Conservation (phyloP, 2,888 invertebrate species). For the Volucella inflata region DNA sequence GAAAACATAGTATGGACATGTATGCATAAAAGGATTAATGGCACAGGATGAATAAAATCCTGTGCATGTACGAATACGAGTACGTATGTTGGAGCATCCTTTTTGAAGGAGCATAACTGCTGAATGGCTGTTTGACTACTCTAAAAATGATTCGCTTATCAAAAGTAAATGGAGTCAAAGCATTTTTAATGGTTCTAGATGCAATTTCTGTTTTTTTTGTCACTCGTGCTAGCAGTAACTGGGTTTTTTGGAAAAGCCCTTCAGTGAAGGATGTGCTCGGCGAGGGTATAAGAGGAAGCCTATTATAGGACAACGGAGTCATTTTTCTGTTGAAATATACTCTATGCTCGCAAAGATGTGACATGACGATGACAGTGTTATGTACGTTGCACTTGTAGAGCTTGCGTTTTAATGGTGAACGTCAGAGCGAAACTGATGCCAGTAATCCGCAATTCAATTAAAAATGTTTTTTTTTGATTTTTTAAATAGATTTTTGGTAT, state of each 20-base stretch:
- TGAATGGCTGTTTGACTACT: slow-evolving; percentile 65
- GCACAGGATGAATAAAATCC: slow-evolving; percentile 44
- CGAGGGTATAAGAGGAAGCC: not conserved
- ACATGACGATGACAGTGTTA: slow-evolving; percentile 14
- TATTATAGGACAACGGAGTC: slow-evolving; percentile 4
- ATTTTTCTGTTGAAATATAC: slow-evolving; percentile 41
- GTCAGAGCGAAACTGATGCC: slow-evolving; percentile 58
- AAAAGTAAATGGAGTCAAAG: slow-evolving; percentile 68
- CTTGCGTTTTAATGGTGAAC: slow-evolving; percentile 59
- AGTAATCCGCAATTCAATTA: slow-evolving; percentile 61
- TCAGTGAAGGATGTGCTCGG: slow-evolving; percentile 30
- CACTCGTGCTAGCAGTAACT: not conserved
- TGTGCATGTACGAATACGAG: slow-evolving; percentile 14
- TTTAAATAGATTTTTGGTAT: not conserved
- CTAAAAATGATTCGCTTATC: slow-evolving; percentile 65
- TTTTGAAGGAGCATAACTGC: slow-evolving; percentile 51
- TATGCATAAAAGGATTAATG: slow-evolving; percentile 66
- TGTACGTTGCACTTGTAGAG: slow-evolving; percentile 17
- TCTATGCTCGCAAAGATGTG: slow-evolving; percentile 42
- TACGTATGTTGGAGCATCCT: slow-evolving; percentile 27
- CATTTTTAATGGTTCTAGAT: slow-evolving; percentile 51
- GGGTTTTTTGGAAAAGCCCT: slow-evolving; percentile 23
- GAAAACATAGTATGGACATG: slow-evolving; percentile 45
- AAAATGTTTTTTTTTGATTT: slow-evolving; percentile 28
- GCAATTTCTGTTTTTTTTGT: slow-evolving; percentile 37